Conservation (phyloP, 2,113 vertebrate species). For the Dipodomys spectabilis region DNA sequence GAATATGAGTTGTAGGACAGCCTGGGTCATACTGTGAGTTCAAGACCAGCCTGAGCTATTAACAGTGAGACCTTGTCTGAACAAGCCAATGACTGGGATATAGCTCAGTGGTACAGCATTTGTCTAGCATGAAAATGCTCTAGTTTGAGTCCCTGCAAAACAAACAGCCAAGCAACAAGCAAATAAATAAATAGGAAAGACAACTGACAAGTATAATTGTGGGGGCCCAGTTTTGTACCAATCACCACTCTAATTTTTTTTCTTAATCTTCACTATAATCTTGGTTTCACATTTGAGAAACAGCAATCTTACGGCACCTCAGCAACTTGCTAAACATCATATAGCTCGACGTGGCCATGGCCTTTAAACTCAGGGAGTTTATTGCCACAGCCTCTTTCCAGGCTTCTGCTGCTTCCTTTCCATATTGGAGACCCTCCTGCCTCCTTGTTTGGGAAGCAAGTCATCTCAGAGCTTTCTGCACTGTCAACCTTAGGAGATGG, state of each 20-base stretch:
- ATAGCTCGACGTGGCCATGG: neutral
- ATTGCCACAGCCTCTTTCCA: neutral
- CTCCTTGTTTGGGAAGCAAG: neutral
- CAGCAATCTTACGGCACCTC: neutral
- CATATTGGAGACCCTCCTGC: neutral
- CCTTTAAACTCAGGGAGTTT: neutral
- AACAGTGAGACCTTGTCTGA: neutral
- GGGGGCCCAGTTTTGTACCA: too few species aligned
- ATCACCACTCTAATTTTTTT: neutral
- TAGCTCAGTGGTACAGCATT: neutral
- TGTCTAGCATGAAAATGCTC: neutral
- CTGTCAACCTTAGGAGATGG: neutral
- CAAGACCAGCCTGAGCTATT: neutral
- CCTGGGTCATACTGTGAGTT: neutral
- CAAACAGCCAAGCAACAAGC: too few species aligned
- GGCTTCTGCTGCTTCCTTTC: neutral
- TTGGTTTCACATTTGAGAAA: neutral
- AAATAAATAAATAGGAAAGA: too few species aligned
- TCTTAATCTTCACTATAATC: neutral
- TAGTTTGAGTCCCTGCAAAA: neutral
- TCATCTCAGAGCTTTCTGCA: neutral
- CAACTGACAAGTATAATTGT: accelerated
- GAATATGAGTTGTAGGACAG: neutral
- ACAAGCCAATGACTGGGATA: neutral
- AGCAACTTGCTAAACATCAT: neutral